Conservation (phyloP, 2,797 vertebrate species). For the Australoheros facetus region DNA sequence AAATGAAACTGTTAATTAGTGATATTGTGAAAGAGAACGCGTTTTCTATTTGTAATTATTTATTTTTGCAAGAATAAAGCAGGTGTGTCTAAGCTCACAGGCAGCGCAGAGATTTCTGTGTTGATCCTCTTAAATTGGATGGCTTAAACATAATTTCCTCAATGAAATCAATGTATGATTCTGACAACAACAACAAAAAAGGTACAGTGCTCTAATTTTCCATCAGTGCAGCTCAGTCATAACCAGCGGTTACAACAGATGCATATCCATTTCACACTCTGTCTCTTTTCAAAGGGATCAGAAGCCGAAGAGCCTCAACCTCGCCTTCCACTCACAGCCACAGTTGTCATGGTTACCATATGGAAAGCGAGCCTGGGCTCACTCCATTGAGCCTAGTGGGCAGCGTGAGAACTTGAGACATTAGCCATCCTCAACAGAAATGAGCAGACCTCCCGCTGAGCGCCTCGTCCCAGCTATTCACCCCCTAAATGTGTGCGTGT, state of each 20-base stretch:
- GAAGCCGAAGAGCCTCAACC: conserved; percentile 65
- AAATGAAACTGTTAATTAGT: conserved; percentile 24
- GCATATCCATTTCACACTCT: conserved; percentile 65
- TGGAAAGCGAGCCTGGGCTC: conserved; percentile 64
- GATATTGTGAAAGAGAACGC: not conserved
- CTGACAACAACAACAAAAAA: not conserved
- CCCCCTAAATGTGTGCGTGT: conserved; percentile 63
- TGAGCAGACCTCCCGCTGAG: conserved; percentile 67
- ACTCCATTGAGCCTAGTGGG: conserved; percentile 54
- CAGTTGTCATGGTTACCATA: conserved; percentile 81
- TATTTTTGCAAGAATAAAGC: not conserved
- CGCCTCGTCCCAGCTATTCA: conserved; percentile 56
- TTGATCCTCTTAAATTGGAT: conserved; percentile 3
- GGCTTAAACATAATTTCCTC: not conserved
- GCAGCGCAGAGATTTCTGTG: conserved; percentile 7
- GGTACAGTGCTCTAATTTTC: conserved; percentile 23
- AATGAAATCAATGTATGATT: conserved; percentile 15
- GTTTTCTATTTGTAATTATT: not conserved
- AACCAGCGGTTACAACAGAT: conserved; percentile 38
- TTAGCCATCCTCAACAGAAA: conserved; percentile 67
- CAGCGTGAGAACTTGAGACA: conserved; percentile 79
- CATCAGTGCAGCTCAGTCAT: conserved; percentile 23
- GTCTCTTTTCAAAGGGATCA: conserved; percentile 69
- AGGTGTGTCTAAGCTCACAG: not conserved
- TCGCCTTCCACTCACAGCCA: conserved; percentile 63